Conservation (phyloP, 30 jellyfish, hydroid and myxozoan species). For the Aurelia aurita complex sp. Pacific region DNA sequence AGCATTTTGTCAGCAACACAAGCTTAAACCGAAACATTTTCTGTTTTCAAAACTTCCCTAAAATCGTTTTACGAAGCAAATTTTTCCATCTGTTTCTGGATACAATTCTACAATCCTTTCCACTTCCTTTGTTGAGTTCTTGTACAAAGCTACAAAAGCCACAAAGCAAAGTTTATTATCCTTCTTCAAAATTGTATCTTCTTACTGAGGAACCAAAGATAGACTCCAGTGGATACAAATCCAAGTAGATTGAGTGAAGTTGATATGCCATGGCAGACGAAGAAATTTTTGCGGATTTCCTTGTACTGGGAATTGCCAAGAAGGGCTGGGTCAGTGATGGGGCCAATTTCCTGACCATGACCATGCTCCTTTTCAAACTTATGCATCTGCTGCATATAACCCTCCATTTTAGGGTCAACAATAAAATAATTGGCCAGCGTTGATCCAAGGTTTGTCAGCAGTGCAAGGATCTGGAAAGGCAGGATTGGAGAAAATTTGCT, state of each 20-base stretch:
- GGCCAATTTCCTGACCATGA: constrained; percentile 75
- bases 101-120: too few species aligned
- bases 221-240: constrained; percentile 51
- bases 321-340: constrained; percentile 47
- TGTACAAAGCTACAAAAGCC: neutral
- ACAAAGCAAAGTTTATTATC: neutral
- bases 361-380: constrained; percentile 76
- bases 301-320: constrained; percentile 61
- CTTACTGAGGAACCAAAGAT: constrained; percentile 67
- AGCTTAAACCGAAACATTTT: too few species aligned
- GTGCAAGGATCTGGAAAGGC: constrained; percentile 40
- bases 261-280: constrained; percentile 65
- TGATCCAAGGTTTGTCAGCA: constrained; percentile 30
- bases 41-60: too few species aligned
- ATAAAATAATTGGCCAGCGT: constrained; percentile 41
- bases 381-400: constrained; percentile 48
- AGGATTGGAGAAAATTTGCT: neutral
- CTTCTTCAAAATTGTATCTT: constrained; percentile 9
- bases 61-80: too few species aligned
- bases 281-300: constrained; percentile 53
- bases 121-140: too few species aligned
- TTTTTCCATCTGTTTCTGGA: too few species aligned
- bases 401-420: constrained; percentile 53
- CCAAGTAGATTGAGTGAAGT: constrained; percentile 57
- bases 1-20: too few species aligned